These are phyloP conservation scores for Cyanoramphus novaezelandiae DNA, from an alignment of 2,113 vertebrate genomes.

Conservation along the genomic window DNA sequence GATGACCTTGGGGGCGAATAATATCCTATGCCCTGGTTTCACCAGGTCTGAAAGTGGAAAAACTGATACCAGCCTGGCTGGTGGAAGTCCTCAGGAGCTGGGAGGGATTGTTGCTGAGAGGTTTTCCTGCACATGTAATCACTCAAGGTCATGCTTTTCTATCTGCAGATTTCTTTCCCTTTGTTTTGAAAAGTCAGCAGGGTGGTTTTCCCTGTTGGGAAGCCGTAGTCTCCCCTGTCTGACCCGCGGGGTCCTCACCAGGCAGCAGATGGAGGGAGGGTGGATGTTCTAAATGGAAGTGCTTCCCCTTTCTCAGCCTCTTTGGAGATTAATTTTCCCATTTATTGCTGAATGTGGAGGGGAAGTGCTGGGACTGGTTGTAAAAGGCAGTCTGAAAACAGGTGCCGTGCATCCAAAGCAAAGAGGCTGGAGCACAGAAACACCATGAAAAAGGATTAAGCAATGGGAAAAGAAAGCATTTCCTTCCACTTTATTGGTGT, in stretches of 20 bases:
- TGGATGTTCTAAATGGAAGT: neutral
- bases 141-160: neutral
- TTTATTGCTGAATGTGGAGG: neutral
- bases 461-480: neutral
- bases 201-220: neutral
- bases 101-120: neutral
- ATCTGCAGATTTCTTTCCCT: neutral
- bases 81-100: neutral
- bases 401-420: neutral
- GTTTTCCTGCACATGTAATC: neutral
- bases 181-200: neutral
- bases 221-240: accelerated
- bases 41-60: neutral
- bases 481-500: accelerated
- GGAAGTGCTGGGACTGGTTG: accelerated
- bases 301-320: neutral
- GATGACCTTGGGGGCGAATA: neutral
- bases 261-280: neutral
- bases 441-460: neutral
- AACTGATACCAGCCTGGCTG: neutral
- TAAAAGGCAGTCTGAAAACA: neutral
- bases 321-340: neutral
- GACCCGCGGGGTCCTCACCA: accelerated
- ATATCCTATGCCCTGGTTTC: neutral
- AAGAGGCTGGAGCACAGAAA: neutral